phyloP scores from a whole-genome alignment of 2,888 invertebrate genomes.

The Tenthredo distinguenda region DNA sequence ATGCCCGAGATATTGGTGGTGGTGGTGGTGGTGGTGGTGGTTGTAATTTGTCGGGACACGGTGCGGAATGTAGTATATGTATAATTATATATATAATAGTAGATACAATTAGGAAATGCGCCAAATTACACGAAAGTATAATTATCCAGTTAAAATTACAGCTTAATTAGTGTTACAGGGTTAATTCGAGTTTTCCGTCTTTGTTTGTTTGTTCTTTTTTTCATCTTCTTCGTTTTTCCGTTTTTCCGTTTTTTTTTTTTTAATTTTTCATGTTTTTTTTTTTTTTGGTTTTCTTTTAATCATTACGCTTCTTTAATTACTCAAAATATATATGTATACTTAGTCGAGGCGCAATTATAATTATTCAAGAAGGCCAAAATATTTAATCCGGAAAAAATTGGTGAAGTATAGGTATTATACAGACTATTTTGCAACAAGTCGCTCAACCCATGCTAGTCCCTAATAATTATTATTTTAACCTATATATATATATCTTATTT shows the following conservation, averaged over 20 bases:
- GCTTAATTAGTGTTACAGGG: slow-evolving; percentile 20
- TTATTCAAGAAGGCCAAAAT: slow-evolving; percentile 40
- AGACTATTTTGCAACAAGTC: slow-evolving; percentile 34
- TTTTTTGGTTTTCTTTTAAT: slow-evolving; percentile 11
- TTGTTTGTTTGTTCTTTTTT: not conserved
- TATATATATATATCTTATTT: slow-evolving; percentile 36
- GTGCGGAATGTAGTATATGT: slow-evolving; percentile 28
- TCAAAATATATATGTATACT: slow-evolving; percentile 43
- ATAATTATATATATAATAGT: not conserved
- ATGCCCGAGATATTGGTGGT: not conserved
- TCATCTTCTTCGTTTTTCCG: slow-evolving; percentile 62
- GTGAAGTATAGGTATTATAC: slow-evolving; percentile 13
- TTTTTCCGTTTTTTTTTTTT: slow-evolving; percentile 44
- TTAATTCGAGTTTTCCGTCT: slow-evolving; percentile 19
- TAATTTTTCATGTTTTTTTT: not conserved
- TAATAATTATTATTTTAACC: slow-evolving; percentile 14
- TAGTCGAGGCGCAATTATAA: slow-evolving; percentile 46
- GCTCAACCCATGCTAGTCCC: not conserved
- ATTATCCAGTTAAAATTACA: slow-evolving; percentile 11
- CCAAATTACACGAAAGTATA: slow-evolving; percentile 45
- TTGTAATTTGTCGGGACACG: slow-evolving; percentile 2
- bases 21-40: not conserved
- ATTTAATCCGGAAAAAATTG: slow-evolving; percentile 56
- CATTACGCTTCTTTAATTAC: slow-evolving; percentile 45
- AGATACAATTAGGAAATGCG: slow-evolving; percentile 34